Evolutionary conservation across 1,140 invertebrate genomes (phyloP).

Genomic region (Proctacanthus coquilletti): DNA sequence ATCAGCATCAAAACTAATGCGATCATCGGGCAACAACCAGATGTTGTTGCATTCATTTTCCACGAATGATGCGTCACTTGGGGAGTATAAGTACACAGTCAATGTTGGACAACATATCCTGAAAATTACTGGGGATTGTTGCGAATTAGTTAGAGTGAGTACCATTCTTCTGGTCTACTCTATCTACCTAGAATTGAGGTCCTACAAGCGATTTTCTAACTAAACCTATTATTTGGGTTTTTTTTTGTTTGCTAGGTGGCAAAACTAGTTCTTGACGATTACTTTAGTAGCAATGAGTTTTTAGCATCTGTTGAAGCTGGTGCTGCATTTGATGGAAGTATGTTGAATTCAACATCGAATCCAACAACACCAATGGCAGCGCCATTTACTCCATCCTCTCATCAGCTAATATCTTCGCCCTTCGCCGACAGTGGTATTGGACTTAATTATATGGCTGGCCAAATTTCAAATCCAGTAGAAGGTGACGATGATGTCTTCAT

Average conservation of each 20-base stretch:
- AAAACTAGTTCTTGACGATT: conserved; percentile 70
- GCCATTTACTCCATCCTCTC: conserved; percentile 11
- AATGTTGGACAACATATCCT: conserved; percentile 61
- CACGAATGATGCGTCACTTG: conserved; percentile 65
- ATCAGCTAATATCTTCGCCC: conserved; percentile 12
- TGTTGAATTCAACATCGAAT: conserved; percentile 22
- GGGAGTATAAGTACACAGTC: conserved; percentile 76
- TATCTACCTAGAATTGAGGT: conserved; percentile 1
- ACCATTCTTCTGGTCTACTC: not conserved
- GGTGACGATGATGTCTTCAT: conserved; percentile 27
- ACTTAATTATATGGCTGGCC: conserved; percentile 17
- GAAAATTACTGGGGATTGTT: conserved; percentile 68
- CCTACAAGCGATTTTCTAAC: conserved; percentile 6
- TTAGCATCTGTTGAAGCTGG: conserved; percentile 27
- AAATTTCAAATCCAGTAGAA: conserved; percentile 15
- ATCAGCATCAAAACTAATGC: conserved; percentile 31
- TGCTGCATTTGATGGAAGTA: conserved; percentile 21
- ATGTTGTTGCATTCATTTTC: conserved; percentile 61
- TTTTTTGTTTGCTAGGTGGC: conserved; percentile 44
- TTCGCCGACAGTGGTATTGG: conserved; percentile 27
- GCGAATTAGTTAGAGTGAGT: conserved; percentile 65
- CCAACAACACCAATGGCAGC: conserved; percentile 21
- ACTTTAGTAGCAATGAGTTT: conserved; percentile 41
- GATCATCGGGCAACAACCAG: conserved; percentile 32
- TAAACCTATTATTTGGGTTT: conserved; percentile 1